phyloP scores from a whole-genome alignment of 2,888 invertebrate genomes.

The Podotricha telesiphe region DNA sequence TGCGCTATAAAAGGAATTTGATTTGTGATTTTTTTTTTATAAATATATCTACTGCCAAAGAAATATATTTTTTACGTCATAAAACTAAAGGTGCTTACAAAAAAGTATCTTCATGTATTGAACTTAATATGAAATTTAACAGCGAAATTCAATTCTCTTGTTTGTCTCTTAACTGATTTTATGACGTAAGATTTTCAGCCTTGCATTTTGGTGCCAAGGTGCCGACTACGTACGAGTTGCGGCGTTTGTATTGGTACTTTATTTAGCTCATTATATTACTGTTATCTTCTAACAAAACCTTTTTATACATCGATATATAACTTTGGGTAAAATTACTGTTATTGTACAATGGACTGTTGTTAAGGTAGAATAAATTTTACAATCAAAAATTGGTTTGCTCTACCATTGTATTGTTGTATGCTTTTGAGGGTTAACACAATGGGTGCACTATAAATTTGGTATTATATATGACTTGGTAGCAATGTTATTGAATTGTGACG shows the following conservation, averaged over 20 bases:
- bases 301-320: conserved; percentile 3
- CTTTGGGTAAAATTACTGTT: neutral
- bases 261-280: conserved; percentile 12
- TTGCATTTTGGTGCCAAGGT: neutral
- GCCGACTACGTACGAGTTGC: conserved; percentile 1
- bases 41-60: neutral
- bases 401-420: conserved; percentile 11
- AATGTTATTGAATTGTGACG: conserved; percentile 2
- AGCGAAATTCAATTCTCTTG: neutral
- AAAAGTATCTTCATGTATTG: neutral
- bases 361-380: neutral
- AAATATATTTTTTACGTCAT: conserved; percentile 18
- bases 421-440: neutral
- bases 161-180: neutral
- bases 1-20: neutral
- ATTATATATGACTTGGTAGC: neutral
- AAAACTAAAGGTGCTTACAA: conserved; percentile 1
- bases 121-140: neutral
- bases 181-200: conserved; percentile 22
- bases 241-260: conserved; percentile 18
- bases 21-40: conserved; percentile 3
- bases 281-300: neutral
- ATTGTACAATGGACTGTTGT: neutral
- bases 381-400: conserved; percentile 6
- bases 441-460: neutral